Conservation (phyloP, 2,113 vertebrate genomes). For the Ovibos moschatus region DNA sequence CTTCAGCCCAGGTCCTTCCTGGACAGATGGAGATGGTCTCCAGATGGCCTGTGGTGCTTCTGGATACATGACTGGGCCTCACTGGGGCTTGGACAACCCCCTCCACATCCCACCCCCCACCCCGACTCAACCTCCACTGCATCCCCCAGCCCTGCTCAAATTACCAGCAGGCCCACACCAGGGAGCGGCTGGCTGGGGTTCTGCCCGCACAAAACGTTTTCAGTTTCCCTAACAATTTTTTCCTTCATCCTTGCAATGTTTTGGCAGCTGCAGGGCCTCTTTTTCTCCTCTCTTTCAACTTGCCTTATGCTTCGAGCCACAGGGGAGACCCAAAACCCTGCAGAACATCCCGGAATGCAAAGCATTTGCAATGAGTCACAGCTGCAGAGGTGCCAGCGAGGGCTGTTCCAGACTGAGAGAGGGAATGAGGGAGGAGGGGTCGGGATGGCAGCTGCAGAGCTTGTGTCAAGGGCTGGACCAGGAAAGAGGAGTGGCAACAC, state of each 20-base stretch:
- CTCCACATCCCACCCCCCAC: not conserved
- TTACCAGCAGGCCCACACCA: not conserved
- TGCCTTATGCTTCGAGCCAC: slow-evolving; percentile 25
- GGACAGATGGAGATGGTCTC: not conserved
- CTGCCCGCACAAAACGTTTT: not conserved
- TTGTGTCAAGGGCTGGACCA: not conserved
- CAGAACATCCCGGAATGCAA: slow-evolving; percentile 60
- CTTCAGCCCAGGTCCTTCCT: not conserved
- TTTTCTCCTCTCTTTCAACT: slow-evolving; percentile 40
- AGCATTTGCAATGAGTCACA: slow-evolving; percentile 63
- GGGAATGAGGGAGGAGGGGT: not conserved
- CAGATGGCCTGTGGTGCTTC: not conserved
- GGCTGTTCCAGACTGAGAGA: not conserved
- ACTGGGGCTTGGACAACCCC: not conserved
- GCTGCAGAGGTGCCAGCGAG: slow-evolving; percentile 40
- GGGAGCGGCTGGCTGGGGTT: not conserved
- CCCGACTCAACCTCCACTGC: not conserved
- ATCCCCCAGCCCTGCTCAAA: not conserved
- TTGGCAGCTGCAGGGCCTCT: slow-evolving; percentile 39
- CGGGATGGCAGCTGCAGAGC: not conserved
- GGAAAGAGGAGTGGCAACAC: not conserved
- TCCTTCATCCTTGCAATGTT: not conserved
- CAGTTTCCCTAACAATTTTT: not conserved
- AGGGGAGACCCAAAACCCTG: slow-evolving; percentile 45
- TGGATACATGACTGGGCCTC: not conserved